Conservation (phyloP, 1,140 invertebrate species). For the Branchinecta lynchi region DNA sequence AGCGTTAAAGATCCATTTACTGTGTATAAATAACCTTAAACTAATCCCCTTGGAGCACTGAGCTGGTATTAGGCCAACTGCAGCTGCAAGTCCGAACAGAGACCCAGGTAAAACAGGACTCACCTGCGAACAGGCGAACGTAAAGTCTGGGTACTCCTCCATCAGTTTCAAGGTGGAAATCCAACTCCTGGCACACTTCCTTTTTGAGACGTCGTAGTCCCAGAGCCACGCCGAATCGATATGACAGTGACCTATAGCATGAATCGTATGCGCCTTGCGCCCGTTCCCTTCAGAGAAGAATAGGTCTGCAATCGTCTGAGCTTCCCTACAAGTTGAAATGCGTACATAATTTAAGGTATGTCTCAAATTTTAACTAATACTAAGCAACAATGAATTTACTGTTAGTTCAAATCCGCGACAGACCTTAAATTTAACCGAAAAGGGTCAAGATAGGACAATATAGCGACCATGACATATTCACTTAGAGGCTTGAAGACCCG, state of each 20-base stretch:
- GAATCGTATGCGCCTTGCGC: conserved; percentile 32
- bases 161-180: conserved; percentile 35
- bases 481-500: no score
- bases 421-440: no score
- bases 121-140: conserved; percentile 40
- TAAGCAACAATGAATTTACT: background rate
- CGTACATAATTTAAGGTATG: background rate
- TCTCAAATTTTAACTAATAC: conserved; percentile 18
- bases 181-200: conserved; percentile 40
- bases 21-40: no score
- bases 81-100: no score
- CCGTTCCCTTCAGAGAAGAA: conserved; percentile 37
- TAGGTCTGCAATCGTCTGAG: conserved; percentile 29
- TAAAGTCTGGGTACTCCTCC: conserved; percentile 37
- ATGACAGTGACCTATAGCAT: conserved; percentile 41
- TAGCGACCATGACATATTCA: no score
- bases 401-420: background rate
- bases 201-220: conserved; percentile 40
- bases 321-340: conserved; percentile 28
- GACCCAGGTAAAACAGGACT: background rate
- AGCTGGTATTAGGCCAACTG: no score
- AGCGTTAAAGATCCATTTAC: no score
- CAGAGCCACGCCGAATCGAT: conserved; percentile 43
- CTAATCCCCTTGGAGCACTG: no score
- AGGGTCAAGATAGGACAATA: no score